A percentile compares a stretch with the other conserved stretches of the same genome.
These are phyloP conservation scores for Aphaenogaster ashmeadi DNA, from an alignment of 1,140 invertebrate species.

Conservation along the genomic window DNA sequence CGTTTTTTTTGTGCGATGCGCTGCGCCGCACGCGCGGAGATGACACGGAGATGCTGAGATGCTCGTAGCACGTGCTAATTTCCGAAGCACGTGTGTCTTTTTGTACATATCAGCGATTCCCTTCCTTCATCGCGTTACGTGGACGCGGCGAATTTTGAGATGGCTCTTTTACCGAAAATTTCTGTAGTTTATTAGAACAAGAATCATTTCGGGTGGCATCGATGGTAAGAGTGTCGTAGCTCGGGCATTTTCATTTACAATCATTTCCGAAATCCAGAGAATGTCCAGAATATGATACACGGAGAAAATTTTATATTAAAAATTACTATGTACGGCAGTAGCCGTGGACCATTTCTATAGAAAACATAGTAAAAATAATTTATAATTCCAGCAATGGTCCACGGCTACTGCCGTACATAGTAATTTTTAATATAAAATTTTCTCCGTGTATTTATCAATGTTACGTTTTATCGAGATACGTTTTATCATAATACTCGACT, in stretches of 20 bases:
- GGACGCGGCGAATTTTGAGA: conserved; percentile 2
- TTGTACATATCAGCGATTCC: neutral
- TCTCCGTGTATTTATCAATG: neutral
- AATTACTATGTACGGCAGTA: no score
- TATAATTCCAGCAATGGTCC: no score
- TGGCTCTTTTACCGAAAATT: no score
- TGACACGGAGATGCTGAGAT: neutral
- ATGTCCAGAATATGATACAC: neutral
- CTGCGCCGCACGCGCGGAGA: neutral
- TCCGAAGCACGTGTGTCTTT: conserved; percentile 15
- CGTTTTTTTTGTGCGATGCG: conserved; percentile 1
- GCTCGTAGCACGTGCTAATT: conserved; percentile 43
- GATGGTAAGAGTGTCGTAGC: neutral
- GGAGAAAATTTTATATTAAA: no score
- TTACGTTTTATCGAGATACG: neutral
- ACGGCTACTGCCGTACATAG: no score
- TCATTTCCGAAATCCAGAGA: no score
- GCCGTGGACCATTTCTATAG: no score
- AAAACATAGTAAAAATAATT: no score
- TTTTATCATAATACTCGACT: neutral
- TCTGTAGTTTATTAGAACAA: neutral
- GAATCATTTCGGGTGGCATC: neutral
- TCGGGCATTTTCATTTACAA: no score
- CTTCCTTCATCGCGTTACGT: conserved; percentile 6
- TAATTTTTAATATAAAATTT: no score